Base-by-base conservation (phyloP, 2,888 invertebrate genomes). In the Andrena dorsata region DNA sequence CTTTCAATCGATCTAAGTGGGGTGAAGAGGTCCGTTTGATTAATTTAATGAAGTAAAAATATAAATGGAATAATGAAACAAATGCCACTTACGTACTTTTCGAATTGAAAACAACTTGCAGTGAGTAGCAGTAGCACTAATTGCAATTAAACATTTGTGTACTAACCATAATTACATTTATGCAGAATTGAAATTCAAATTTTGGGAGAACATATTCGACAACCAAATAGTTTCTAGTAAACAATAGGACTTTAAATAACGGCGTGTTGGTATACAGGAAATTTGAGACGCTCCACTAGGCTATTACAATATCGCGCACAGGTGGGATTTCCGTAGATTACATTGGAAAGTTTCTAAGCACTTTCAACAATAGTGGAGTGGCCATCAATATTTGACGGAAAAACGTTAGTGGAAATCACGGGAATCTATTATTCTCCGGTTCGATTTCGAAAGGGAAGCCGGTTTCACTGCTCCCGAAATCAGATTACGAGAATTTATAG, bases 401-500 rank as follows among this genome's bases (percentile, higher is more conserved):
- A 76, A 83, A 82, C 72, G 41, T 77, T 41, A n/a, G 49, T 47
- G 69, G 77, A 81, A 88, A 85, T 86, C 84, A 76, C 73, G 70
- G 82, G 71, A 86, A 89, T 83, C 88, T 88, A 87, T 88, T 88
- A 88, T 87, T 86, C 78, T 74, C 70, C 51, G 63, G 82, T 88
- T 87, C 86, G 88, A 89, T 89, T 87, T 86, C 83, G 77, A 80
- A 79, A 79, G 78, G 84, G 83, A 80, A 75, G 79, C 73, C 60
- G 83, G 79, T 84, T 83, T 88, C 86, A 85, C 87, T 82, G 80
- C 85, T 88, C 86, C 80, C 82, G 88, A 90, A 91, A 91, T 91
- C 90, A 91, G 91, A 91, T 91, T 91, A 91, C 86, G 77, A 83
- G 88, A 91, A 91, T 91, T 91, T 91, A 91, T 91, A 88, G 91